Base-by-base conservation (phyloP, 2,113 vertebrate genomes). In the Melanocharis versteri region DNA sequence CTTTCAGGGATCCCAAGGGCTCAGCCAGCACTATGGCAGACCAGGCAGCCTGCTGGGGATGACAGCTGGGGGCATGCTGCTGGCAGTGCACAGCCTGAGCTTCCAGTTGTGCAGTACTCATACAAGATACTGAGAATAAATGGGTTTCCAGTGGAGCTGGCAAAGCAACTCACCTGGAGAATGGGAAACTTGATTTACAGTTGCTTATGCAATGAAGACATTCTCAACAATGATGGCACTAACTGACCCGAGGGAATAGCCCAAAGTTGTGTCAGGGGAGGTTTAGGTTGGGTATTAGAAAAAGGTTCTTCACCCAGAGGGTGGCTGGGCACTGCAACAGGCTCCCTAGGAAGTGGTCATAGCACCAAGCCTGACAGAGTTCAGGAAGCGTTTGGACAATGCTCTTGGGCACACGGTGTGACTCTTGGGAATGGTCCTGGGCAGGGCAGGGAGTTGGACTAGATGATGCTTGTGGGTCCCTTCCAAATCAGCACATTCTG, bases 51-150 rank as follows among this genome's bases (percentile, higher is more conserved):
- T 35, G 40, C 47, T n/a, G 69, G 60, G 84, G 44, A 3, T 51
- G 69, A 7, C 9, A 7, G 21, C 22, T 13, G 24, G 56, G 48
- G n/a, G 9, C 51, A 15, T 4, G 35, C 60, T 44, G 56, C 50
- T 24, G n/a, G 51, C 30, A 33, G 33, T 1, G 4, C 7, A 0
- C 27, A 54, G 65, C 75, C 39, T 14, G 4, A 39, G 50, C 56
- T 61, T 51, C 26, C 1, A 0, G 5, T 48, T 13, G 1, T 21
- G 11, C 2, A 0, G 4, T 22, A 7, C 48, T 62, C 5, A 0
- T 13, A 13, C 7, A 13, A 78, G 60, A 11, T 56, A 31, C 2
- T 30, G 76, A 47, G 31, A 44, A 39, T 23, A 42, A 68, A 33
- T 16, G 21, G 31, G 21, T 54, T 94, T 56, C 12, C n/a, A 14